Percentiles rank a stretch among this genome's conserved stretches.
Conservation (phyloP, 2,113 vertebrate genomes). For the Fulica atra region DNA sequence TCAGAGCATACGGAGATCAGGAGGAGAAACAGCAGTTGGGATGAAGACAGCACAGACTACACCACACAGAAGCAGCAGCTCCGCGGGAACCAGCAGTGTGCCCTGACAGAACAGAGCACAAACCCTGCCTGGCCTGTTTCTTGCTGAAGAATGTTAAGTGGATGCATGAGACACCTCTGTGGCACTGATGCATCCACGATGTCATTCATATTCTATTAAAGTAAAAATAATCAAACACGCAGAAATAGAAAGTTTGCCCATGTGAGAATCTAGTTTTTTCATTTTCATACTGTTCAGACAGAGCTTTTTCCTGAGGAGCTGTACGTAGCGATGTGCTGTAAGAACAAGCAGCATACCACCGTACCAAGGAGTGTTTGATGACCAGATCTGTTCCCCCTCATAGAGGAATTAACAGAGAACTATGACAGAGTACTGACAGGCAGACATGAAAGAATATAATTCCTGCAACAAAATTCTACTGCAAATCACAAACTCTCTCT, state of each 20-base stretch:
- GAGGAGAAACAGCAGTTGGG: neutral
- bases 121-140: neutral
- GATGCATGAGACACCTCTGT: neutral
- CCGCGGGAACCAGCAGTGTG: too few relatives aligned
- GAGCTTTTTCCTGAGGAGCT: neutral
- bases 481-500: neutral
- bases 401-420: neutral
- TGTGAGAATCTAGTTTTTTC: neutral
- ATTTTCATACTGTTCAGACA: neutral
- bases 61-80: neutral
- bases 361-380: neutral
- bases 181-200: neutral
- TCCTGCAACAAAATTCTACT: neutral
- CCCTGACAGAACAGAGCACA: too few relatives aligned
- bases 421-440: neutral
- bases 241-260: neutral
- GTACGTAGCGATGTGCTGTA: neutral
- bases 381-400: neutral
- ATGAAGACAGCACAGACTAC: neutral
- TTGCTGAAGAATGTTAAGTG: neutral
- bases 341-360: neutral
- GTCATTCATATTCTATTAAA: neutral
- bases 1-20: neutral
- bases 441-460: neutral
- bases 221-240: neutral